These are phyloP conservation scores for Drosophila kambysellisi DNA, from an alignment of 2,888 invertebrate genomes.

Conservation along the genomic window DNA sequence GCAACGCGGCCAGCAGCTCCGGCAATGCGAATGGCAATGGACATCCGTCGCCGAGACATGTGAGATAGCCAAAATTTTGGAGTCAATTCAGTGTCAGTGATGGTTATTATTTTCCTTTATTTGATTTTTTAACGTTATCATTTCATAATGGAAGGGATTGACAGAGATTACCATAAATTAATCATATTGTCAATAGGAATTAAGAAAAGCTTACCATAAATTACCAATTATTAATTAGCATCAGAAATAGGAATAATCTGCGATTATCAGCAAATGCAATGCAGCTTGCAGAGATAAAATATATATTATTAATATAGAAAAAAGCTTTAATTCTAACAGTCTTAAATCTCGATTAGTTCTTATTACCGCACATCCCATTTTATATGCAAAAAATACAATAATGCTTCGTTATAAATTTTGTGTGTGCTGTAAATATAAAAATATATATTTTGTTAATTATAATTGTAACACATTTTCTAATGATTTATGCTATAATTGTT, in stretches of 20 bases:
- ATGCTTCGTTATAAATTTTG: not conserved
- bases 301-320: not conserved
- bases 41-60: slow-evolving; percentile 86
- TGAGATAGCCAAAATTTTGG: slow-evolving; percentile 86
- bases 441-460: not conserved
- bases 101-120: slow-evolving; percentile 86
- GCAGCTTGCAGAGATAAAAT: not conserved
- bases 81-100: slow-evolving; percentile 86
- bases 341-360: not conserved
- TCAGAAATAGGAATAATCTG: not conserved
- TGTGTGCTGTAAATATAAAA: not conserved
- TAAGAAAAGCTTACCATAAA: not conserved
- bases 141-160: slow-evolving; percentile 51
- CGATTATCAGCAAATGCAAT: not conserved
- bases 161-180: not conserved
- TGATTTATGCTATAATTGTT: not conserved
- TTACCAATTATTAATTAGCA: not conserved
- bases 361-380: not conserved
- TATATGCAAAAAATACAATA: not conserved
- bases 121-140: slow-evolving; percentile 84
- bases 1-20: slow-evolving; percentile 34
- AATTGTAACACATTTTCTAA: not conserved
- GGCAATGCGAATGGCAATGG: slow-evolving; percentile 55
- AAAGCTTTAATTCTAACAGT: not conserved
- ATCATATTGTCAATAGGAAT: not conserved